Evolutionary conservation across 2,113 vertebrate genomes (phyloP), one percentile per base, ranked within the genome.

Genomic region (Pollachius pollachius): DNA sequence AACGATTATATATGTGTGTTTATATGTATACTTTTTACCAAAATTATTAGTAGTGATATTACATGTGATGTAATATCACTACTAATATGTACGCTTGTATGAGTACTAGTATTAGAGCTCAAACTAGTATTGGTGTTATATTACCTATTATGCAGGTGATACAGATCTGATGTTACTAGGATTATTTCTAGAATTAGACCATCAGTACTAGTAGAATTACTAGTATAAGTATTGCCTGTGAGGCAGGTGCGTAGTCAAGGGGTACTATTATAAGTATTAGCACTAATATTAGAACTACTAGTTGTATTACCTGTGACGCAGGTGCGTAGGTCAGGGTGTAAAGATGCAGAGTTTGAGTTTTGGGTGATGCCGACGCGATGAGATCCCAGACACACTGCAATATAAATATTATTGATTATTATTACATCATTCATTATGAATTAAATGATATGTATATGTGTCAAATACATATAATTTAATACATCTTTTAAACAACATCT

Each of bases 371-470:
- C 94, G 7, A 91, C 90, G 7, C 94, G 93, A 67, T 96, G 90
- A 15, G 87, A 90, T 48, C 94, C 94, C 64, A 98, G 90, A 84
- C 97, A 99, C 56, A 3, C 97, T 98, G 87, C 27, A 83, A 91
- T 73, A 81, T 60, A 68, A 15, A 30, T 11, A 3, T 3, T 17
- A 4, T 18, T 16, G 27, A 27, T 64, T n/a, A 57, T 2, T 27
- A 25, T 0, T 34, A 13, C 15, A 18, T 18, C 23, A 71, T 48
- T 15, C 23, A 7, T 7, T 21, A 5, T 34, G 30, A 0, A 54
- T 54, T 16, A 16, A 57, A 13, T 17, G 54, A 13, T 13, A 57
- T 6, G 9, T 7, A 16, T 5, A 57, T 16, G 15, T 57, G 54
- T 9, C 8, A 57, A 13, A 57, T 17, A 3, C 54, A 17, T 34